A percentile compares a stretch with the other conserved stretches of the same genome.
Conservation (phyloP, 2,797 vertebrate genomes). For the Gymnothorax javanicus region DNA sequence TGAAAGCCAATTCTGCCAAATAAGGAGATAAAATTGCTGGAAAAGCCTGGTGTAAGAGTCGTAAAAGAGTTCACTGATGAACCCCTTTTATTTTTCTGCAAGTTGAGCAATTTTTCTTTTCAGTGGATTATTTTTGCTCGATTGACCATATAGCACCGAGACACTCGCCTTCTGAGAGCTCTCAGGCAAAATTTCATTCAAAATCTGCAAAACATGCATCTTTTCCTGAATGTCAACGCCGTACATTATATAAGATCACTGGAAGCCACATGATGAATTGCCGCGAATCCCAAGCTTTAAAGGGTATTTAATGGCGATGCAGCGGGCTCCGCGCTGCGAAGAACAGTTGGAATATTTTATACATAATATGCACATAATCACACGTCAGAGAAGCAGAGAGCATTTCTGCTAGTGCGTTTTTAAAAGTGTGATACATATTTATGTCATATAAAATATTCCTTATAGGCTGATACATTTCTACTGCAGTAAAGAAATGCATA, state of each 20-base stretch:
- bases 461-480: neutral
- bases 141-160: no score
- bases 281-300: neutral
- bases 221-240: neutral
- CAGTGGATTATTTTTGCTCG: no score
- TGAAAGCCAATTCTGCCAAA: neutral
- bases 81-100: no score
- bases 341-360: neutral
- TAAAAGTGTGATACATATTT: neutral
- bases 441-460: neutral
- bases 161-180: no score
- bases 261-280: neutral
- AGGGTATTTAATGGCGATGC: neutral
- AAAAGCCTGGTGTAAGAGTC: neutral
- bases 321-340: neutral
- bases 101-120: no score
- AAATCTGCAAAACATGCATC: neutral
- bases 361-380: neutral
- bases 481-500: neutral
- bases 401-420: neutral
- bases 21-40: no score
- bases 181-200: neutral
- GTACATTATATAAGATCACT: neutral
- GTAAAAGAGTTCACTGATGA: neutral
- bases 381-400: neutral